Evolutionary conservation across 2,888 invertebrate genomes (phyloP).

Genomic region (Thecophora atra): DNA sequence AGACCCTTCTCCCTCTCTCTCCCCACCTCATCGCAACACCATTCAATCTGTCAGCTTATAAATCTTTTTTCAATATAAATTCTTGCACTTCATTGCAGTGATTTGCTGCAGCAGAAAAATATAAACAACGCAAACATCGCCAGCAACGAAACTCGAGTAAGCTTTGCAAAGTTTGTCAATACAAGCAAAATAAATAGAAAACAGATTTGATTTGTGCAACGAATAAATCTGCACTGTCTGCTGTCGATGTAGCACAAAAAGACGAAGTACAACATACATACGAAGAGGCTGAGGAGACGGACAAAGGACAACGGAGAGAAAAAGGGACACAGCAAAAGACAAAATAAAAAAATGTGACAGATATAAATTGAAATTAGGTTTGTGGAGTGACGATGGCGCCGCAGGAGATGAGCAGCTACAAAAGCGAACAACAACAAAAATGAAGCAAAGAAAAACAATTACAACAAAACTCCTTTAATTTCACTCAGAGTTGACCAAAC

Average conservation of each 20-base stretch:
- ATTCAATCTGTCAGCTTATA: neutral
- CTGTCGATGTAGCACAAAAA: neutral
- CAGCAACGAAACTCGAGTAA: neutral
- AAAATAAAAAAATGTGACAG: conserved; percentile 2
- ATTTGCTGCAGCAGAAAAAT: neutral
- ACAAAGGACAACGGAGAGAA: neutral
- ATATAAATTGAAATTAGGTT: neutral
- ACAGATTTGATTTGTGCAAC: conserved; percentile 31
- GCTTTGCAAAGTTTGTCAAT: conserved; percentile 9
- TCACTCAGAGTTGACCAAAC: neutral
- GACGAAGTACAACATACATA: conserved; percentile 11
- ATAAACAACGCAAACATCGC: conserved; percentile 1
- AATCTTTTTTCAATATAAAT: conserved; percentile 18
- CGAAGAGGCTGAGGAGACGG: neutral
- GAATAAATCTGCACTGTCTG: conserved; percentile 9
- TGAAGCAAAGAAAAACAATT: neutral
- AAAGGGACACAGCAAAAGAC: neutral
- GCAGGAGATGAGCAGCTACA: neutral
- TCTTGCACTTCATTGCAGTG: conserved; percentile 17
- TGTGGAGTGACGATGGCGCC: neutral
- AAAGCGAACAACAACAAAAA: conserved; percentile 4
- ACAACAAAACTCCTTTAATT: neutral
- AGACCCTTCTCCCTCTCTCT: neutral
- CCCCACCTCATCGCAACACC: neutral
- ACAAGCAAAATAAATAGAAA: conserved; percentile 15